Conservation (phyloP, 2,888 invertebrate species). For the Ornithoptera alexandrae region DNA sequence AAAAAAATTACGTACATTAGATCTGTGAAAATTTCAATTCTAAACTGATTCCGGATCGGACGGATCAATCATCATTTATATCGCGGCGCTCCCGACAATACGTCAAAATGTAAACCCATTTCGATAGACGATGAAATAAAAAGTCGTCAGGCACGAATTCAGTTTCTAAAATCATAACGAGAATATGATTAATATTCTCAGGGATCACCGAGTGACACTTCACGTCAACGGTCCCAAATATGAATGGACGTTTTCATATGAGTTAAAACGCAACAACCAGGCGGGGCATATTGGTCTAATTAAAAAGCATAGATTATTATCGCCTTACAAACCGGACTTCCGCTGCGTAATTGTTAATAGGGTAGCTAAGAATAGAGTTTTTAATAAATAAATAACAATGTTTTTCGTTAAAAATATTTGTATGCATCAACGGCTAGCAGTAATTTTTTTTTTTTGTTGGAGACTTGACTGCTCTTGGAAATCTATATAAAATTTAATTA, state of each 20-base stretch:
- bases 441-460: conserved; percentile 17
- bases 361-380: conserved; percentile 47
- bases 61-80: conserved; percentile 29
- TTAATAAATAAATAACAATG: conserved; percentile 48
- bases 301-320: conserved; percentile 72
- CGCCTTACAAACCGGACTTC: conserved; percentile 64
- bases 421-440: conserved; percentile 2
- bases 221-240: conserved; percentile 67
- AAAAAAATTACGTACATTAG: not conserved
- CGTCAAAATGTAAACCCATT: conserved; percentile 28
- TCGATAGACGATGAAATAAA: conserved; percentile 16
- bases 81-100: conserved; percentile 19
- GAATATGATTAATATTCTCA: conserved; percentile 66
- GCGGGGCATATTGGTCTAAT: conserved; percentile 68
- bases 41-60: conserved; percentile 2
- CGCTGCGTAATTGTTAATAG: conserved; percentile 61
- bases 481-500: not conserved
- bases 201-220: conserved; percentile 57
- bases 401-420: conserved; percentile 39
- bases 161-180: conserved; percentile 45
- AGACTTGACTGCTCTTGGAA: conserved; percentile 1
- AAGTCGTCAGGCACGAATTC: conserved; percentile 18
- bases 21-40: not conserved
- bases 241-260: conserved; percentile 75
- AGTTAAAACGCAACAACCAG: conserved; percentile 55